Evolutionary conservation across 1,140 invertebrate species (phyloP).

Genomic region (Amphibalanus amphitrite): DNA sequence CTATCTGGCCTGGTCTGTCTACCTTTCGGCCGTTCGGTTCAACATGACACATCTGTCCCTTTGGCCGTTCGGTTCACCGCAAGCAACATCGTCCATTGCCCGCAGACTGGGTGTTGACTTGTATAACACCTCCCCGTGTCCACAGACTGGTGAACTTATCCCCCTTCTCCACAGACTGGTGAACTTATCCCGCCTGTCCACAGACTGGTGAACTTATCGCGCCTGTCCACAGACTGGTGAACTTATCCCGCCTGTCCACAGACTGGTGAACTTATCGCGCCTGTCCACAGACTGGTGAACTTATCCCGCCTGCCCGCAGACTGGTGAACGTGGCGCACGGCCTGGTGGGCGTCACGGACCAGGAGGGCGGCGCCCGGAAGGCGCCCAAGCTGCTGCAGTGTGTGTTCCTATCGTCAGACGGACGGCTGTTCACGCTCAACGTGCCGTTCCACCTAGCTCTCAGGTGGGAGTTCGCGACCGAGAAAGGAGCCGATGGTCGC

Average conservation of each 20-base stretch:
- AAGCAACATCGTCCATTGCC: no score
- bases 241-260: not conserved
- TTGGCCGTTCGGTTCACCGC: no score
- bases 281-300: not conserved
- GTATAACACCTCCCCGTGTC: no score
- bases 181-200: constrained; percentile 6
- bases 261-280: not conserved
- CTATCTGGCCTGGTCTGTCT: no score
- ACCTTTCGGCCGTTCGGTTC: no score
- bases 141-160: no score
- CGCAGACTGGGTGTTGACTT: no score
- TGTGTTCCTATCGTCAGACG: constrained; percentile 62
- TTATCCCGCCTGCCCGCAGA: constrained; percentile 22
- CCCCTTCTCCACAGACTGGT: no score
- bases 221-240: not conserved
- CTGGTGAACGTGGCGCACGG: constrained; percentile 60
- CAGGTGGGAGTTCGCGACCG: no score
- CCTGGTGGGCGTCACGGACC: constrained; percentile 46
- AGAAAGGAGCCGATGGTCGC: no score
- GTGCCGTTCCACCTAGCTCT: constrained; percentile 79
- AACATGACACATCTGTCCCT: no score
- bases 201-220: not conserved
- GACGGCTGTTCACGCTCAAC: constrained; percentile 54
- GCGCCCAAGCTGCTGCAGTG: constrained; percentile 46
- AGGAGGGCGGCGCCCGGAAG: constrained; percentile 24